Evolutionary conservation across 2,113 vertebrate species (phyloP).

Genomic region (Pavo muticus): DNA sequence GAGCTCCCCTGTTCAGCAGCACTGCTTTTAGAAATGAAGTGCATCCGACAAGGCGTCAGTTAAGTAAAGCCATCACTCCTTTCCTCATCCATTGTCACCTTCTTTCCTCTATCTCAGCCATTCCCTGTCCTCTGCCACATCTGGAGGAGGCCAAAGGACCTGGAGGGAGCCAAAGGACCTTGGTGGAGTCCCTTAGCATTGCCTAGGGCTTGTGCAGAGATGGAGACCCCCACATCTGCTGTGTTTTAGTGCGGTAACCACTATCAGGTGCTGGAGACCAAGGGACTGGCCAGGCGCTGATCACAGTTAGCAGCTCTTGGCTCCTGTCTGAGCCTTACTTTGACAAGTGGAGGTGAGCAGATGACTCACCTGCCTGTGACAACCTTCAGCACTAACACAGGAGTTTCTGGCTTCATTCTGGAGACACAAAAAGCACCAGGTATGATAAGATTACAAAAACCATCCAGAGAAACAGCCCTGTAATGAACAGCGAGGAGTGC

Average conservation of each 20-base stretch:
- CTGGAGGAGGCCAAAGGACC: too few species aligned
- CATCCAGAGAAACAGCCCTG: neutral
- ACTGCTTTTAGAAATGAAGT: neutral
- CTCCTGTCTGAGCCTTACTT: neutral
- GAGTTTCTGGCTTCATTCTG: neutral
- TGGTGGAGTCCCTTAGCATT: neutral
- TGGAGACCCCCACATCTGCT: neutral
- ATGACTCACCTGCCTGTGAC: neutral
- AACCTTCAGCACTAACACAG: neutral
- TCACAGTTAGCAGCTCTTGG: neutral
- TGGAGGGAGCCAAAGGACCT: neutral
- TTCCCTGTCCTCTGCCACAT: neutral
- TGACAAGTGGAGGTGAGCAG: neutral
- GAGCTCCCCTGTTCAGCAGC: neutral
- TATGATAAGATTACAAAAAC: neutral
- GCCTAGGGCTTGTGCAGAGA: neutral
- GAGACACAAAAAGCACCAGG: neutral
- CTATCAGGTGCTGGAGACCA: neutral
- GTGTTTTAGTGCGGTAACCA: neutral
- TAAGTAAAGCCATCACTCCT: neutral
- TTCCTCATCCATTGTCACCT: accelerated
- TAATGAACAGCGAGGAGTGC: neutral
- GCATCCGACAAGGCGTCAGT: neutral
- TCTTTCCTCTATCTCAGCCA: neutral
- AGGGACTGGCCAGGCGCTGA: neutral